Evolutionary conservation across 2,797 vertebrate species (phyloP), one percentile per base, ranked within the genome.

Genomic region (Sciaenops ocellatus): DNA sequence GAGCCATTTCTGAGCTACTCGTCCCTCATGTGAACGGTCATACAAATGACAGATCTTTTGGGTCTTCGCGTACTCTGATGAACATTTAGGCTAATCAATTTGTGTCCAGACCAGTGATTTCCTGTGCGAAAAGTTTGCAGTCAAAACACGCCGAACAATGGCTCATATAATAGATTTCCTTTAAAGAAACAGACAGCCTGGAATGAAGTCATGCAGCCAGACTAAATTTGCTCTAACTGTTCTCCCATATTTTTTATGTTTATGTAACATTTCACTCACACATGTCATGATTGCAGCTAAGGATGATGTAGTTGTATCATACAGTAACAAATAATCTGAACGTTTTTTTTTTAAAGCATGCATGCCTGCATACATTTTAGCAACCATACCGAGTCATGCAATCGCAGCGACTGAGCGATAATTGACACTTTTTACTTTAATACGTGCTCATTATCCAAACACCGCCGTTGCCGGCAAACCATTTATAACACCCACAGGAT

Each of bases 51-150:
- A 83, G 74, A 91, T 87, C 82, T 87, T 79, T 79, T 80, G 57
- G 34, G 75, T 81, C 75, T 64, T 76, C 69, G 56, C 84, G 73
- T 78, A 81, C 78, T 28, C 84, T 85, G 84, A 90, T 91, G 83
- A 92, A 84, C 78, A 93, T 89, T 90, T 83, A 87, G 85, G 86
- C 76, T 89, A 93, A 91, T 94, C 82, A 90, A 90, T 91, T 75
- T 83, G 65, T 59, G 47, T 91, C 82, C 87, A 85, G 80, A 87
- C 80, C 82, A 91, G 68, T 86, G 85, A 83, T 74, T 90, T 86
- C 82, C 77, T 86, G 82, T 79, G 48, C 55, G 71, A 65, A 90
- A 89, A 87, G 50, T 87, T 84, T 87, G 69, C 67, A 73, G 79
- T 79, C 50, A 82, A 91, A 90, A 89, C 61, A 84, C 51, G 66